Percentiles rank a stretch among this genome's conserved stretches.
Evolutionary conservation across 1,140 invertebrate genomes (phyloP).

Genomic region (Cyclargus thomasi): DNA sequence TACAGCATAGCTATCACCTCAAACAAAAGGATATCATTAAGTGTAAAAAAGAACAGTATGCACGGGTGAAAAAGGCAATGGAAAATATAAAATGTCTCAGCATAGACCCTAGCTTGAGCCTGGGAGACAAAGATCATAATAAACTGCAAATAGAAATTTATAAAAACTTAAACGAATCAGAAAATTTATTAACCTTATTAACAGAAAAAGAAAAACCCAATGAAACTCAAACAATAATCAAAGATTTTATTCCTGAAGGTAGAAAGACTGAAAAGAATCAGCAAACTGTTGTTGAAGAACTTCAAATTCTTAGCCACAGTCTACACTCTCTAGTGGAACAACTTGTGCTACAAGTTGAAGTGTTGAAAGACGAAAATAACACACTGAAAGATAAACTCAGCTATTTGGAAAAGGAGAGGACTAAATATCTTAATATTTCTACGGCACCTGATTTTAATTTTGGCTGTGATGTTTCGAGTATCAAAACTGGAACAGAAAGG

Average conservation of each 20-base stretch:
- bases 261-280: slow-evolving; percentile 77
- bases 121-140: slow-evolving; percentile 56
- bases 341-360: slow-evolving; percentile 77
- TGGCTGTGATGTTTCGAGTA: slow-evolving; percentile 33
- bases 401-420: slow-evolving; percentile 71
- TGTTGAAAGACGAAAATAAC: slow-evolving; percentile 76
- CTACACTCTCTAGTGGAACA: slow-evolving; percentile 75
- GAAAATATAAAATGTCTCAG: slow-evolving; percentile 69
- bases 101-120: slow-evolving; percentile 55
- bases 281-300: slow-evolving; percentile 77
- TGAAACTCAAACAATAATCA: slow-evolving; percentile 34
- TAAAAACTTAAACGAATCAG: slow-evolving; percentile 79
- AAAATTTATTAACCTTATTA: slow-evolving; percentile 75
- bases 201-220: slow-evolving; percentile 37
- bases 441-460: slow-evolving; percentile 35
- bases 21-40: slow-evolving; percentile 76
- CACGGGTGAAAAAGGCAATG: slow-evolving; percentile 75
- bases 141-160: slow-evolving; percentile 76
- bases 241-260: slow-evolving; percentile 46
- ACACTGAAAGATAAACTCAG: slow-evolving; percentile 70
- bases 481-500: slow-evolving; percentile 29
- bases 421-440: slow-evolving; percentile 51
- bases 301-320: slow-evolving; percentile 77
- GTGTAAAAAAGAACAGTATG: slow-evolving; percentile 76
- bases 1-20: slow-evolving; percentile 79